Conservation (phyloP, 1,140 invertebrate species). For the Drosophila burlai region DNA sequence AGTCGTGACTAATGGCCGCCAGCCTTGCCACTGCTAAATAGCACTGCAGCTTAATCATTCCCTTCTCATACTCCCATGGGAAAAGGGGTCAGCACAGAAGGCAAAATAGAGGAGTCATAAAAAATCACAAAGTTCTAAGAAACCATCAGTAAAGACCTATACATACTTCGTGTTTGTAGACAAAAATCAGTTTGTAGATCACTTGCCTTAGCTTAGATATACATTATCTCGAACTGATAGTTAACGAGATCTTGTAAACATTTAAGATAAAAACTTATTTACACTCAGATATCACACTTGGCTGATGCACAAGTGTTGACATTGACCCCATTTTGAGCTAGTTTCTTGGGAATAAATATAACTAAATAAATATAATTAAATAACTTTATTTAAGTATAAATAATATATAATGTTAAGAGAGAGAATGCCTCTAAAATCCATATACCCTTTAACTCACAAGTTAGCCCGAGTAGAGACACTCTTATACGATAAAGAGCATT, state of each 20-base stretch:
- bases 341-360: background rate
- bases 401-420: background rate
- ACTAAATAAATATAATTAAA: background rate
- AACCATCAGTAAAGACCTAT: background rate
- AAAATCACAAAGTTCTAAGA: conserved; percentile 6
- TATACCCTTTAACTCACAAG: conserved; percentile 14
- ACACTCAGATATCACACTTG: background rate
- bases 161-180: background rate
- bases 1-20: conserved; percentile 46
- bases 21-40: conserved; percentile 17
- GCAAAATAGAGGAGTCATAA: conserved; percentile 9
- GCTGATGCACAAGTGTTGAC: background rate
- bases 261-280: background rate
- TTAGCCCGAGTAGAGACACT: background rate
- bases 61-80: background rate
- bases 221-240: conserved; percentile 13
- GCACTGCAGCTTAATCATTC: conserved; percentile 26
- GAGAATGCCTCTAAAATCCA: background rate
- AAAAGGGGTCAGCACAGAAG: conserved; percentile 24
- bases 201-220: background rate
- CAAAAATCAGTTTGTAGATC: background rate
- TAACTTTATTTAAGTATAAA: background rate
- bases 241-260: conserved; percentile 6
- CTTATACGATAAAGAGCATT: conserved; percentile 40
- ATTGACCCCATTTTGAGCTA: conserved; percentile 1